Percentiles rank a stretch among this genome's conserved stretches.
phyloP scores from a whole-genome alignment of 2,797 vertebrate genomes.

The Sternotherus odoratus region DNA sequence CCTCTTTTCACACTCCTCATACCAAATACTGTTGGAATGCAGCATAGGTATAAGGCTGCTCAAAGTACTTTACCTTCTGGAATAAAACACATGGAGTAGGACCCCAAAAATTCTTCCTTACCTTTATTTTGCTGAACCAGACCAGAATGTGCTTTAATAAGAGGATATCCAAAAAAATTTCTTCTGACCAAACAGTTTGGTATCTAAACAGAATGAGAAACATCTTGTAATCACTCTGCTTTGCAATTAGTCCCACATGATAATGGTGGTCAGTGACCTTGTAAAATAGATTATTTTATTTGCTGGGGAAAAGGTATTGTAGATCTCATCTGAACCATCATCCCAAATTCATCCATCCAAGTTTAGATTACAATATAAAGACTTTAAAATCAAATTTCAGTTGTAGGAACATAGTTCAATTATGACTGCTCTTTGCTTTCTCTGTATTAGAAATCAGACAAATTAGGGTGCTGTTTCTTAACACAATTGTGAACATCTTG shows the following conservation, averaged over 20 bases:
- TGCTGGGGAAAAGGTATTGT: background rate
- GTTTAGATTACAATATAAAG: background rate
- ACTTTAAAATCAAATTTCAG: fast-evolving
- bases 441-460: fast-evolving
- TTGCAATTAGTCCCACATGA: background rate
- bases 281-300: background rate
- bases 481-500: background rate
- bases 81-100: background rate
- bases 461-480: background rate
- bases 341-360: fast-evolving
- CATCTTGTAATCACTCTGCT: background rate
- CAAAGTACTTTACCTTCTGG: background rate
- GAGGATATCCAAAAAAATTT: background rate
- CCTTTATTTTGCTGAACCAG: constrained; percentile 29
- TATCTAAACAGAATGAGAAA: background rate
- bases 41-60: background rate
- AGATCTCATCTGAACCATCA: fast-evolving
- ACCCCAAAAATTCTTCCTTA: background rate
- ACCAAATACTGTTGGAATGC: background rate
- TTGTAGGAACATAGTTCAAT: background rate
- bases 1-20: background rate
- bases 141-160: background rate
- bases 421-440: background rate
- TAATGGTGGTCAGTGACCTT: fast-evolving
- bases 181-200: background rate